Base-by-base conservation (phyloP, 92 coral and sea anemone species). In the Heliopora coerulea region DNA sequence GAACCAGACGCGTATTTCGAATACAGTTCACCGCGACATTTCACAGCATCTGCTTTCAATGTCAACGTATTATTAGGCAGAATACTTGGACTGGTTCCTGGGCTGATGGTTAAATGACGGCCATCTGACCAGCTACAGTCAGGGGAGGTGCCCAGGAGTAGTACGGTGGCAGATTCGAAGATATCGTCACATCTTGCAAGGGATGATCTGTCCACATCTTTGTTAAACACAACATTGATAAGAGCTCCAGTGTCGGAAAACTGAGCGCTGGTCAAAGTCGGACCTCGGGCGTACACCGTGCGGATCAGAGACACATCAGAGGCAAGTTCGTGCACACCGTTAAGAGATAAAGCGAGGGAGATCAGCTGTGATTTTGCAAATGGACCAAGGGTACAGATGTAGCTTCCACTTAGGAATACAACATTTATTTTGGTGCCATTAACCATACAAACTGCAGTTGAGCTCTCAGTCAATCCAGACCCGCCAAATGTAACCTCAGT, bases 241-340 rank as follows among this genome's bases (percentile, higher is more conserved):
- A 41, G 33, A 18, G 85, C 77, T 2, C 85, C 80, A 14, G 80
- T 78, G 21, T 64, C 62, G 1, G 80, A 42, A 60, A 81, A 62
- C 7, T 81, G 80, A 14, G 75, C 73, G 2, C 33, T 39, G 21
- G 59, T 56, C 14, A 81, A 64, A 3, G 31, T 25, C 3, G 85
- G 76, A 7, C 80, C 27, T 9, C 56, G 57, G 37, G 85, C 85
- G 19, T 37, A 73, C 4, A 74, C 63, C 29, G 32, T 78, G 12
- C 68, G 66, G 39, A 14, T 7, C 27, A 37, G 59, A 3, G 33
- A 9, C 15, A 44, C 74, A 32, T 67, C 74, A 0, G 58, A 44
- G 9, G 15, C 54, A 21, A 67, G 24, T 27, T 67, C 59, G 30
- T 67, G 74, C 14, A 67, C 23, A n/a, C 74, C 74, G 32, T 67